These are phyloP conservation scores for Caenorhabditis japonica DNA, from an alignment of 2,888 invertebrate species.

Conservation along the genomic window DNA sequence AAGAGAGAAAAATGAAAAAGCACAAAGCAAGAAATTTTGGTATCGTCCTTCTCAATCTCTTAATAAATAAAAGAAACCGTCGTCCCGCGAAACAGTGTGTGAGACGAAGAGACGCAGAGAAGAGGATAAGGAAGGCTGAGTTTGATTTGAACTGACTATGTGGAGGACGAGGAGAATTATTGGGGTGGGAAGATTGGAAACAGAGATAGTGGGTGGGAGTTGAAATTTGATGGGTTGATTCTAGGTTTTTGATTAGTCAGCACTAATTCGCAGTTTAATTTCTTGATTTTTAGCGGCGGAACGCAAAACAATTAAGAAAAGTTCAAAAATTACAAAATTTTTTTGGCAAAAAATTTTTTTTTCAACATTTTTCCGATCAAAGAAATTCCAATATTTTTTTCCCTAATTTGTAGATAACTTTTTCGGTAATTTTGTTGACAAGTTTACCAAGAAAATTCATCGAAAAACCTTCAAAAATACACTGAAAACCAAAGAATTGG, in stretches of 20 bases:
- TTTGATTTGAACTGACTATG: constrained; percentile 50
- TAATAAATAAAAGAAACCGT: constrained; percentile 11
- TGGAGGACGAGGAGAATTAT: constrained; percentile 11
- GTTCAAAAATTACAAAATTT: too few species aligned
- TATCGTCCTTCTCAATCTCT: constrained; percentile 8
- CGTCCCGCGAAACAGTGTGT: constrained; percentile 9
- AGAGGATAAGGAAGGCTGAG: constrained; percentile 14
- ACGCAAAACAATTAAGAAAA: too few species aligned
- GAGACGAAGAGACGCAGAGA: constrained; percentile 37
- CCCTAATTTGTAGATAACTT: too few species aligned
- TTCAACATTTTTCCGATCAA: too few species aligned
- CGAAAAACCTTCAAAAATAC: too few species aligned
- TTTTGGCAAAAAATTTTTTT: too few species aligned
- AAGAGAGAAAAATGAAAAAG: background rate
- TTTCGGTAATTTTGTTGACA: too few species aligned
- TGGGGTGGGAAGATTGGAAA: constrained; percentile 4
- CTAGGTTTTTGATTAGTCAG: constrained; percentile 20
- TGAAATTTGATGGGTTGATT: constrained; percentile 1
- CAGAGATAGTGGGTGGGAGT: constrained; percentile 1
- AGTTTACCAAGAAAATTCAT: too few species aligned
- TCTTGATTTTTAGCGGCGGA: too few species aligned
- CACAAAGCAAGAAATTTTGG: background rate
- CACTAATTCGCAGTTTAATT: too few species aligned
- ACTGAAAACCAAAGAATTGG: too few species aligned
- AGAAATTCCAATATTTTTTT: too few species aligned